phyloP scores from a whole-genome alignment of 2,113 vertebrate species.

The Myocastor coypus region DNA sequence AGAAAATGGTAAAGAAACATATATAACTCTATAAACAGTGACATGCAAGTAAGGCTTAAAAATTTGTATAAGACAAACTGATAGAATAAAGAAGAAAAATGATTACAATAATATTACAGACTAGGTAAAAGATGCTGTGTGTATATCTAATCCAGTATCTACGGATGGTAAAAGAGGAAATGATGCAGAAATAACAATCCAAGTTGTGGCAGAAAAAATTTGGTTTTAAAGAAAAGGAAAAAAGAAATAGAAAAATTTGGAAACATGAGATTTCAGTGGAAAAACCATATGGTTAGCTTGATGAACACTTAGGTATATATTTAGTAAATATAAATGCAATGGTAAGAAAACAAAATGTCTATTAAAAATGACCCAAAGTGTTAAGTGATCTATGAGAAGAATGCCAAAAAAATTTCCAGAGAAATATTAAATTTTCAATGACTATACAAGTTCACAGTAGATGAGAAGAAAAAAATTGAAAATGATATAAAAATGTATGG shows the following conservation, averaged over 20 bases:
- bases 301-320: not conserved
- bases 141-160: not conserved
- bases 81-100: not conserved
- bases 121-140: not conserved
- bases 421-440: constrained; percentile 29
- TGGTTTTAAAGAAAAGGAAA: not conserved
- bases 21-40: not conserved
- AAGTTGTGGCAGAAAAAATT: constrained; percentile 14
- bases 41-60: not conserved
- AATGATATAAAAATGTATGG: not conserved
- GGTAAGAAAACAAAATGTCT: not conserved
- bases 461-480: not conserved
- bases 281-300: not conserved
- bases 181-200: not conserved
- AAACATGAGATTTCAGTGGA: not conserved
- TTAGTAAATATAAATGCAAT: not conserved
- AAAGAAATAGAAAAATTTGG: not conserved
- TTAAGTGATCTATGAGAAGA: not conserved
- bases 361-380: not conserved
- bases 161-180: not conserved
- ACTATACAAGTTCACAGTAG: not conserved
- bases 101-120: not conserved
- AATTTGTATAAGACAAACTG: not conserved
- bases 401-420: not conserved
- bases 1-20: not conserved